Conservation (phyloP, 2,797 vertebrate species). For the Amblyopsis hoosieri region DNA sequence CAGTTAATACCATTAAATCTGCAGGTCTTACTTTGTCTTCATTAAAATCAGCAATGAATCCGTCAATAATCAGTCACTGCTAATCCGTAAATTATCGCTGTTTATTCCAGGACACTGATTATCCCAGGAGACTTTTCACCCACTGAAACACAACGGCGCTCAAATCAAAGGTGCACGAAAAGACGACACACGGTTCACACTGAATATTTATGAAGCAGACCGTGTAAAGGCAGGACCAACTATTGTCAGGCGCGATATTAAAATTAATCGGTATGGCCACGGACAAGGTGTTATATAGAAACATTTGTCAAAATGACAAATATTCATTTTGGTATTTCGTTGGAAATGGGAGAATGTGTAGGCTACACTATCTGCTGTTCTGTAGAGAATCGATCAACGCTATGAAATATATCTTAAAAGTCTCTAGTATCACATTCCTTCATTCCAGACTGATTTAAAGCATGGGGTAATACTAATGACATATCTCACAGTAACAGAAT, state of each 20-base stretch:
- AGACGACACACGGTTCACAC: background rate
- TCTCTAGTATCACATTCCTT: no score
- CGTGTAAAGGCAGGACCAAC: constrained; percentile 4
- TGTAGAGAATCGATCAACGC: no score
- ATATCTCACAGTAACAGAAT: no score
- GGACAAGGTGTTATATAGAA: background rate
- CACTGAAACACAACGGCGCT: constrained; percentile 3
- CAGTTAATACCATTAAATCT: background rate
- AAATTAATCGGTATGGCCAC: background rate
- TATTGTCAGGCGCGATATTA: background rate
- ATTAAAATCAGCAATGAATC: background rate
- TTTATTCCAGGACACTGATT: constrained; percentile 18
- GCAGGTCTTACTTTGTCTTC: constrained; percentile 40
- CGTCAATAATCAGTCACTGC: background rate
- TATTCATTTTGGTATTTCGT: no score
- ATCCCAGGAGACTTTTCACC: background rate
- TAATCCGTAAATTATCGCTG: constrained; percentile 15
- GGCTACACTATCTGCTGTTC: no score
- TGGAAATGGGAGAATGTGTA: no score
- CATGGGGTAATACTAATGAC: no score
- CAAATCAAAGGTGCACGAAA: constrained; percentile 14
- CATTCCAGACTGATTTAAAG: no score
- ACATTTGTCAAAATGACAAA: no score
- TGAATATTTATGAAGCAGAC: constrained; percentile 29
- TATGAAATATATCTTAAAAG: no score